A percentile compares a stretch with the other conserved stretches of the same genome.
These are phyloP conservation scores for Tipula vernalis DNA, from an alignment of 2,888 invertebrate genomes.

Conservation along the genomic window DNA sequence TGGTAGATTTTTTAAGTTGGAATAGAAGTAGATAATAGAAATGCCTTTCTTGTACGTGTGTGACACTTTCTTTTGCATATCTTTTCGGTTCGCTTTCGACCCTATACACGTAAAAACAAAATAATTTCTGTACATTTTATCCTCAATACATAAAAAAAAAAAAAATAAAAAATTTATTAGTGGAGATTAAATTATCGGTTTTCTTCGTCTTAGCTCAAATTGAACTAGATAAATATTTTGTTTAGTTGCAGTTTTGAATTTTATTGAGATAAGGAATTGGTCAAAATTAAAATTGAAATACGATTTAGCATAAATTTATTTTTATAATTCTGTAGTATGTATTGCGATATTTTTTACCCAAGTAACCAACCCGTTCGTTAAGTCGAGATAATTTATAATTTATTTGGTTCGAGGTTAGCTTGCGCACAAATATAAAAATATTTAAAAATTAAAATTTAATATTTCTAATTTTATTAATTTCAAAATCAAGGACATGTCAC, in stretches of 20 bases:
- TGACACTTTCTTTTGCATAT: background rate
- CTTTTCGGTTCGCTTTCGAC: background rate
- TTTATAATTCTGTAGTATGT: no score
- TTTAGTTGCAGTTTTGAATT: background rate
- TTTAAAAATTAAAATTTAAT: background rate
- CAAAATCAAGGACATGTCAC: no score
- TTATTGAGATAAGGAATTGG: background rate
- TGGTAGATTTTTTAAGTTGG: background rate
- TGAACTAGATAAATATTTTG: background rate
- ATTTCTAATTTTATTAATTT: background rate
- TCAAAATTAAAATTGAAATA: background rate
- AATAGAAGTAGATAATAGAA: background rate
- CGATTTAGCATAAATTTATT: background rate
- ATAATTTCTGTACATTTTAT: background rate
- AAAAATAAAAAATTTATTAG: background rate
- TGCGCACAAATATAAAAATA: background rate
- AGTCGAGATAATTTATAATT: background rate
- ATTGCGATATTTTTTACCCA: no score
- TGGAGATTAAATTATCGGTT: background rate
- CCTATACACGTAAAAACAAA: background rate
- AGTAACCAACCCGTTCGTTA: no score
- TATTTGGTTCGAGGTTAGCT: background rate
- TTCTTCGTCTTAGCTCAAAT: background rate
- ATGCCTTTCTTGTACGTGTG: background rate
- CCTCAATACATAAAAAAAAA: background rate